phyloP scores from a whole-genome alignment of 2,888 invertebrate species.

The Drosophila dives region DNA sequence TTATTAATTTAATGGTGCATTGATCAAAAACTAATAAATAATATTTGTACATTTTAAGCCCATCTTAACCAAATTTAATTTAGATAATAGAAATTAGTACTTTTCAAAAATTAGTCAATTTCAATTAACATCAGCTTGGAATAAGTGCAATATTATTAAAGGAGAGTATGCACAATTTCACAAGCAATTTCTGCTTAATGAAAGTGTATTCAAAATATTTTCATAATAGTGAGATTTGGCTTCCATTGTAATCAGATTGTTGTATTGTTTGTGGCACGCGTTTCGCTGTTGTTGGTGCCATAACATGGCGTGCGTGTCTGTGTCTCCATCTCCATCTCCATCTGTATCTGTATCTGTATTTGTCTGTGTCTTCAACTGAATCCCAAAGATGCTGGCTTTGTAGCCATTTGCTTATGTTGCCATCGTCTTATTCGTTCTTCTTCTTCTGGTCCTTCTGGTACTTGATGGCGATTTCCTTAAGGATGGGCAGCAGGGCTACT shows the following conservation, averaged over 20 bases:
- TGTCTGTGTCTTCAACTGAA: conserved; percentile 5
- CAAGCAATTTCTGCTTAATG: not conserved
- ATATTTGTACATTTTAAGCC: not conserved
- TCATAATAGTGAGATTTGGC: not conserved
- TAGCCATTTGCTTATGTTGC: too few relatives aligned
- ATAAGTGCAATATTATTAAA: too few relatives aligned
- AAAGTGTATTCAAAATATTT: conserved; percentile 5
- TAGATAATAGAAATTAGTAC: not conserved
- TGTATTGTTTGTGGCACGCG: conserved; percentile 3
- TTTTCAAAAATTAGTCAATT: not conserved
- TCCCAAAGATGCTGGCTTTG: conserved; percentile 10
- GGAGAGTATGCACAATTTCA: not conserved
- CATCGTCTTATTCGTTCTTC: too few relatives aligned
- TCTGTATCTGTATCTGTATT: conserved; percentile 15
- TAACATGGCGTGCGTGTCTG: conserved; percentile 9
- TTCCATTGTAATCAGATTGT: not conserved
- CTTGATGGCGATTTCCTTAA: too few relatives aligned
- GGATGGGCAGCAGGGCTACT: too few relatives aligned
- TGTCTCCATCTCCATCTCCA: conserved; percentile 13
- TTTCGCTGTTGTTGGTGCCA: conserved; percentile 11
- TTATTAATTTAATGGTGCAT: too few relatives aligned
- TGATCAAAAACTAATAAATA: not conserved
- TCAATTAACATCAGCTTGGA: not conserved
- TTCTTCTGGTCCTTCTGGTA: too few relatives aligned
- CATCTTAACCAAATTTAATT: not conserved